phyloP scores from a whole-genome alignment of 2,797 vertebrate genomes.

The Thamnophis elegans region DNA sequence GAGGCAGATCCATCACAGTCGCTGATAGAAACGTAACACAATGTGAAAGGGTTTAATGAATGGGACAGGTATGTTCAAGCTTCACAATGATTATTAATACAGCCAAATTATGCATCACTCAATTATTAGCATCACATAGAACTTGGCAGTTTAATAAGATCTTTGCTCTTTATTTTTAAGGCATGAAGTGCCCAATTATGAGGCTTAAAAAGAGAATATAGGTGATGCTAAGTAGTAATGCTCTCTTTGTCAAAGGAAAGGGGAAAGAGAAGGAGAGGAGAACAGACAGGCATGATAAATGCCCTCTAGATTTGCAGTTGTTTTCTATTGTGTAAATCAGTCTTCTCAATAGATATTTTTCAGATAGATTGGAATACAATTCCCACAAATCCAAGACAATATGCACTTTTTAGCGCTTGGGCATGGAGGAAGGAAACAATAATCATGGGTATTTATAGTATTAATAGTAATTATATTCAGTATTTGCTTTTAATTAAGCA shows the following conservation, averaged over 20 bases:
- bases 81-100: slow-evolving; percentile 59
- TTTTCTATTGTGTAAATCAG: neutral
- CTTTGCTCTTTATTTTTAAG: slow-evolving; percentile 43
- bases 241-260: neutral
- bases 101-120: slow-evolving; percentile 51
- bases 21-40: slow-evolving; percentile 31
- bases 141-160: slow-evolving; percentile 57
- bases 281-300: neutral
- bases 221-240: neutral
- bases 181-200: neutral
- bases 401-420: neutral
- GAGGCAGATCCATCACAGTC: slow-evolving; percentile 24
- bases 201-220: neutral
- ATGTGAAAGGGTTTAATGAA: slow-evolving; percentile 55
- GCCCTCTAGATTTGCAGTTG: neutral
- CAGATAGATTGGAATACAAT: neutral
- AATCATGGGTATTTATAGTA: neutral
- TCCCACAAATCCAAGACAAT: neutral
- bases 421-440: neutral
- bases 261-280: neutral
- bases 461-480: neutral
- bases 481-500: neutral
- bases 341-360: neutral
- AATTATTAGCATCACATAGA: slow-evolving; percentile 59
- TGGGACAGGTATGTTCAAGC: slow-evolving; percentile 44